Percentiles rank a stretch among this genome's conserved stretches.
Conservation (phyloP, 2,113 vertebrate species). For the Suncus etruscus region DNA sequence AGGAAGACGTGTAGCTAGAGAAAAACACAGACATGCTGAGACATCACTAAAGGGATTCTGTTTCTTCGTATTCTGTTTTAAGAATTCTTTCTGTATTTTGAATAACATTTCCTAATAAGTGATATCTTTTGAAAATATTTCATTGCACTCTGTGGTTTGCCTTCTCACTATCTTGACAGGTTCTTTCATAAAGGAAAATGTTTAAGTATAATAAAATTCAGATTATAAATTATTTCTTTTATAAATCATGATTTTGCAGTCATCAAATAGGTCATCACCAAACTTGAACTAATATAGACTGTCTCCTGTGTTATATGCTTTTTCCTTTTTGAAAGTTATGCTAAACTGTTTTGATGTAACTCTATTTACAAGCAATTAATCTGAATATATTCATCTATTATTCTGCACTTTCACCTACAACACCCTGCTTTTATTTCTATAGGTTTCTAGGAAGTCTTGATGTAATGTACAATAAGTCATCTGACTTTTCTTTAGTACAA, state of each 20-base stretch:
- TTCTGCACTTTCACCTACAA: not conserved
- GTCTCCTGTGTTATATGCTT: not conserved
- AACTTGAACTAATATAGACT: not conserved
- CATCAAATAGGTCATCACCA: not conserved
- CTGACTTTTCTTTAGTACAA: not conserved
- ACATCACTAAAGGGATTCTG: constrained; percentile 24
- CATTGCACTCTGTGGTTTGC: not conserved
- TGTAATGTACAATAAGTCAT: not conserved
- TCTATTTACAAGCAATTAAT: not conserved
- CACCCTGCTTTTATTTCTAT: not conserved
- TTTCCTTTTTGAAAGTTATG: not conserved
- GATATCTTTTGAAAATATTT: not conserved
- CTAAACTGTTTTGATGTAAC: not conserved
- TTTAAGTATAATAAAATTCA: not conserved
- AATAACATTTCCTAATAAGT: not conserved
- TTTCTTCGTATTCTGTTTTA: not conserved
- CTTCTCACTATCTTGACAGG: not conserved
- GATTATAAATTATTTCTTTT: not conserved
- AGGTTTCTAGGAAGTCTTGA: not conserved
- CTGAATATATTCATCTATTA: not conserved
- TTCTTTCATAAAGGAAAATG: not conserved
- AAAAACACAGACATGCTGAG: constrained; percentile 36
- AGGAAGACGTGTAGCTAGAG: not conserved
- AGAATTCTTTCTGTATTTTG: not conserved
- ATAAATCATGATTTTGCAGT: not conserved